Conservation (phyloP, 2,113 vertebrate species). For the Cinclus mexicanus region DNA sequence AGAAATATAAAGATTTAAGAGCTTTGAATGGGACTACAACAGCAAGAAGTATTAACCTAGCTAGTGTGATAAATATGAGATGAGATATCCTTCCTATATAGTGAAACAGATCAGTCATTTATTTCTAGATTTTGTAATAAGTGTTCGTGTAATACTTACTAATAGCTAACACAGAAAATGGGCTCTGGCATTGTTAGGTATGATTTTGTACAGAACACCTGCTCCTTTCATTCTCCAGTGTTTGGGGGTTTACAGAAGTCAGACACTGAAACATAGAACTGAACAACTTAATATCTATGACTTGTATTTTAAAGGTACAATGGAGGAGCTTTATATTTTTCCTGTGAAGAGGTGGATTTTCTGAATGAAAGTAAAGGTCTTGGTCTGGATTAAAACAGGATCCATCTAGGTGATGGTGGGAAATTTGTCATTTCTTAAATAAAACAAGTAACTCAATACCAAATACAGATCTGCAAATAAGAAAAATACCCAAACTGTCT, state of each 20-base stretch:
- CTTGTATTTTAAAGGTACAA: neutral
- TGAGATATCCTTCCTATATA: neutral
- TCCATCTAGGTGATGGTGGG: neutral
- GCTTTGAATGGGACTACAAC: neutral
- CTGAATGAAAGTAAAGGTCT: neutral
- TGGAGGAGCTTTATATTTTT: neutral
- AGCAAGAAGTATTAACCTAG: neutral
- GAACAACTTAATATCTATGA: neutral
- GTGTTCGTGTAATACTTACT: neutral
- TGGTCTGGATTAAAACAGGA: neutral
- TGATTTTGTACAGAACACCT: neutral
- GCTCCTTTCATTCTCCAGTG: neutral
- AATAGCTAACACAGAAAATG: neutral
- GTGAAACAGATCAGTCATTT: neutral
- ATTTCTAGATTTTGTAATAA: neutral
- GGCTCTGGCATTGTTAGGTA: neutral
- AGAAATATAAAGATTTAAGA: neutral
- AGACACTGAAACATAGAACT: neutral
- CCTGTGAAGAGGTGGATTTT: neutral
- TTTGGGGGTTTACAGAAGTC: neutral
- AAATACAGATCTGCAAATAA: neutral
- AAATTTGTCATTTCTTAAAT: neutral
- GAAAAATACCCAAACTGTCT: neutral
- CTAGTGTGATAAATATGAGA: neutral
- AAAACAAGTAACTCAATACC: neutral